phyloP scores from a whole-genome alignment of 2,888 invertebrate species.

The Agrochola lychnidis region DNA sequence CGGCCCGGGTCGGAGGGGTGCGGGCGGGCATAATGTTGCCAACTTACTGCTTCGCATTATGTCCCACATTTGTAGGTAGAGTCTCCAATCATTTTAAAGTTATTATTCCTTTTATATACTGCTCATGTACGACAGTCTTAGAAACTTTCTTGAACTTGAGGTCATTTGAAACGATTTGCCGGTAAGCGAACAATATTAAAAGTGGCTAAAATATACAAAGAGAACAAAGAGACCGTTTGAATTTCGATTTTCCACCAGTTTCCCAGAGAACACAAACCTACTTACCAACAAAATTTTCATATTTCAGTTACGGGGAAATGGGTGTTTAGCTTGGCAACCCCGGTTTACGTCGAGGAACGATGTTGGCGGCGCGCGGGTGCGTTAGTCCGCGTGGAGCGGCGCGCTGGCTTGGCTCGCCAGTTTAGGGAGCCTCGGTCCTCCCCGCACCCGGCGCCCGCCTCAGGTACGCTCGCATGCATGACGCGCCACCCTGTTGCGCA shows the following conservation, averaged over 20 bases:
- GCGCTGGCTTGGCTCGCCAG: slow-evolving; percentile 78
- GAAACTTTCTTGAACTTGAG: not conserved
- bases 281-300: not conserved
- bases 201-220: not conserved
- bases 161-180: not conserved
- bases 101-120: not conserved
- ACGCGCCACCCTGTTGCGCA: slow-evolving; percentile 87
- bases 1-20: slow-evolving; percentile 85
- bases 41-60: slow-evolving; percentile 39
- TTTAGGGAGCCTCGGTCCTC: slow-evolving; percentile 70
- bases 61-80: slow-evolving; percentile 31
- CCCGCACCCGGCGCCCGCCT: slow-evolving; percentile 81
- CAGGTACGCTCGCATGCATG: slow-evolving; percentile 79
- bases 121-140: not conserved
- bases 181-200: not conserved
- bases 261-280: not conserved
- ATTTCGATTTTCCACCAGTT: not conserved
- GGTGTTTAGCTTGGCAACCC: slow-evolving; percentile 70
- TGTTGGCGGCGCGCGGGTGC: slow-evolving; percentile 68
- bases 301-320: slow-evolving; percentile 20
- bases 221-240: not conserved
- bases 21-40: slow-evolving; percentile 81
- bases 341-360: slow-evolving; percentile 66
- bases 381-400: slow-evolving; percentile 87
- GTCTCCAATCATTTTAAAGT: not conserved